Conservation (phyloP, 2,113 vertebrate genomes). For the Anhinga anhinga region DNA sequence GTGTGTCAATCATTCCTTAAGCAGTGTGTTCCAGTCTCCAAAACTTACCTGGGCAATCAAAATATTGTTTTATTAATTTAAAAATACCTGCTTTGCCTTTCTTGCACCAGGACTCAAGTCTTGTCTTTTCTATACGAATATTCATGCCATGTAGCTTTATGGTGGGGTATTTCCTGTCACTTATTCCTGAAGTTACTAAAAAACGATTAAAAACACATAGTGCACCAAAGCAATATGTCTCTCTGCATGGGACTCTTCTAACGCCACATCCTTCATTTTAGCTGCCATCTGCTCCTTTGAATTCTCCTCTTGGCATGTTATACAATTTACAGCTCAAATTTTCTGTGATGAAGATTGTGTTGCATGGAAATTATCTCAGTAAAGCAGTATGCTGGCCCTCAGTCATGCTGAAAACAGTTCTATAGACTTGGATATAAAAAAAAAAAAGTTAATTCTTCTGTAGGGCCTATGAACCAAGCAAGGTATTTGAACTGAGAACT, state of each 20-base stretch:
- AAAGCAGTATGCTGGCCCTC: background rate
- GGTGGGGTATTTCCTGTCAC: background rate
- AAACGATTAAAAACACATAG: fast-evolving
- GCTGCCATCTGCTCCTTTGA: conserved; percentile 5
- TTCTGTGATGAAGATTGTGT: background rate
- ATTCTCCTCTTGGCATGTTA: background rate
- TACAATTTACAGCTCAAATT: background rate
- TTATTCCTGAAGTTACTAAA: background rate
- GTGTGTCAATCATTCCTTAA: background rate
- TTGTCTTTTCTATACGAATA: background rate
- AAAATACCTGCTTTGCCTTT: background rate
- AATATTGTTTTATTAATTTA: background rate
- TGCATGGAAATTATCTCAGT: background rate
- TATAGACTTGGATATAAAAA: background rate
- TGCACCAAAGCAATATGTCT: fast-evolving
- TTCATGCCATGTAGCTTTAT: background rate
- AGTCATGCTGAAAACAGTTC: background rate
- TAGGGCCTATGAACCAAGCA: background rate
- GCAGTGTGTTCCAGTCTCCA: background rate
- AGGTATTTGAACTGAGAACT: background rate
- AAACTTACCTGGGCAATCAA: background rate
- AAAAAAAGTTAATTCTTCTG: background rate
- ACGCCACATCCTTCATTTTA: background rate
- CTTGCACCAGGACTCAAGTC: background rate
- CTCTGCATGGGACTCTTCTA: background rate